Evolutionary conservation across 2,797 vertebrate genomes (phyloP).

Genomic region (Cynodonichthys magdalenae): DNA sequence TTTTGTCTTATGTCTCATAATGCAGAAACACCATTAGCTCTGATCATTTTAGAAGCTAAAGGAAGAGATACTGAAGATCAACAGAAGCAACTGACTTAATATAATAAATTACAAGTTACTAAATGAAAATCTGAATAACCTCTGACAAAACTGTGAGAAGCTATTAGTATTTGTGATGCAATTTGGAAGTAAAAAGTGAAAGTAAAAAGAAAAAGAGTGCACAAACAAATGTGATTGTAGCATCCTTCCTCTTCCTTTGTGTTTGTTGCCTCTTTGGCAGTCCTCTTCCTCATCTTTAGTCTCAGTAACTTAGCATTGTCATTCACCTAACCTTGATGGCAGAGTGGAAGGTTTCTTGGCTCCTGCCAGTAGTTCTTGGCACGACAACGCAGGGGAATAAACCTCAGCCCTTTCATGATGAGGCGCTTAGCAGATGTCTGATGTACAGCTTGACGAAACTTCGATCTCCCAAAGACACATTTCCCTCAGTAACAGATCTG

Average conservation of each 20-base stretch:
- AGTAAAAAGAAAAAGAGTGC: background rate
- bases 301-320: conserved; percentile 67
- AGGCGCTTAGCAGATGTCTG: conserved; percentile 76
- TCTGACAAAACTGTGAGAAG: too few relatives aligned
- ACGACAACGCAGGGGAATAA: conserved; percentile 62
- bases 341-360: conserved; percentile 73
- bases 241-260: conserved; percentile 14
- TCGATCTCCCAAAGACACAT: conserved; percentile 69
- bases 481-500: conserved; percentile 41
- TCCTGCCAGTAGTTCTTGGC: conserved; percentile 76
- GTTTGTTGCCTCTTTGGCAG: conserved; percentile 30
- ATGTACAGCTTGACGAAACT: conserved; percentile 65
- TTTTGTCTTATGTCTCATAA: conserved; percentile 73
- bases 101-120: too few relatives aligned
- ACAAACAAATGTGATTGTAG: conserved; percentile 33
- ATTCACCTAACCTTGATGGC: conserved; percentile 77
- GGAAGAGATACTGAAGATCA: conserved; percentile 14
- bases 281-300: conserved; percentile 46
- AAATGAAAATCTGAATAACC: too few relatives aligned
- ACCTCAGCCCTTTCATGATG: conserved; percentile 71
- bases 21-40: conserved; percentile 64
- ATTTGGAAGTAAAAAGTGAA: conserved; percentile 4
- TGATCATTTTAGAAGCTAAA: conserved; percentile 48
- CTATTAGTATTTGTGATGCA: too few relatives aligned
- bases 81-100: background rate